Evolutionary conservation across 2,113 vertebrate species (phyloP), one percentile per base, ranked within the genome.

Genomic region (Poecile atricapillus): DNA sequence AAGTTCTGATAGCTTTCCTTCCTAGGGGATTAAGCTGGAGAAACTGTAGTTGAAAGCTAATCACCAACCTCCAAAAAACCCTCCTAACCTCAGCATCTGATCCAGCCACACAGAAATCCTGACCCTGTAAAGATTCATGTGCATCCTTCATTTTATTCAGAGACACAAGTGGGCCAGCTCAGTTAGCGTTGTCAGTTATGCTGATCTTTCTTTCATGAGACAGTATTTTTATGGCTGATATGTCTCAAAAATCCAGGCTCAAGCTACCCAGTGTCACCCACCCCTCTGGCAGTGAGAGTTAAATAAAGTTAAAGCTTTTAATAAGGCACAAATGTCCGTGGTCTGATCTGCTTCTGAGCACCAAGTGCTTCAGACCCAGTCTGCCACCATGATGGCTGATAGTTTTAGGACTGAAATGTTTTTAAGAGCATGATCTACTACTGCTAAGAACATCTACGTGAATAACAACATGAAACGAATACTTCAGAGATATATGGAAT

Each of bases 21-120:
- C 78, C 67, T 50, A 28, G 33, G 27, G 77, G 58, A 82, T 87
- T 44, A 91, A 59, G 43, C 47, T 76, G 50, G 33, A 76, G 24
- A 93, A 93, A 77, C n/a, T 60, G 50, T 19, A 68, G 63, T 22
- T 83, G 84, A 94, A 93, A 95, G 59, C 63, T 77, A 65, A 91
- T 80, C 43, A 49, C 19, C 2, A 5, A 58, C 46, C 56, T 78
- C 59, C 5, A 9, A 93, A 89, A 53, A 43, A 6, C 67, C 83
- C 46, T 79, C 74, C 70, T 85, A 73, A 90, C 78, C 73, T 90
- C 15, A 1, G 63, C 63, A 75, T 67, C 75, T 5, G 5, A 83
- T 74, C 35, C 1, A 8, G 68, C 70, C 67, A 77, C 39, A 63
- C 4, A 39, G 43, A 71, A 86, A 82, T 33, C 69, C 80, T 46